Evolutionary conservation across 2,888 invertebrate genomes (phyloP).

Genomic region (Tetragnatha montana): DNA sequence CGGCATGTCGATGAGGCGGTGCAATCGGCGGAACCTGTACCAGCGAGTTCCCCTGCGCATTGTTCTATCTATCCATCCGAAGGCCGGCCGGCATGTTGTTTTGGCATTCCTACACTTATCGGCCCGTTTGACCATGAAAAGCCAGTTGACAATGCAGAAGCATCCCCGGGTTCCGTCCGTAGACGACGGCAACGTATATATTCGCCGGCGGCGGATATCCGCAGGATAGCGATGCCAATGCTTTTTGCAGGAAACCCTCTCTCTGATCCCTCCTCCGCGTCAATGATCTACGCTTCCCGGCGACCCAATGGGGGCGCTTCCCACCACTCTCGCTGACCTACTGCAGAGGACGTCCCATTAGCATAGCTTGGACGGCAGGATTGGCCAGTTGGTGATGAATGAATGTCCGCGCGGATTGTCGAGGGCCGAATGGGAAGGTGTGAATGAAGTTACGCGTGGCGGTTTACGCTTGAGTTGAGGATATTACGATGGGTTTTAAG

Average conservation of each 20-base stretch:
- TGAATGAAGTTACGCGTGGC: too few species aligned
- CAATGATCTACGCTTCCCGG: background rate
- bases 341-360: too few species aligned
- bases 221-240: constrained; percentile 55
- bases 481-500: too few species aligned
- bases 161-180: constrained; percentile 29
- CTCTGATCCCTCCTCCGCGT: constrained; percentile 39
- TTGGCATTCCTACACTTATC: background rate
- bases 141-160: constrained; percentile 38
- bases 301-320: constrained; percentile 25
- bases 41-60: background rate
- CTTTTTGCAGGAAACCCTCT: constrained; percentile 29
- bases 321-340: background rate
- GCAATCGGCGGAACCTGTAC: background rate
- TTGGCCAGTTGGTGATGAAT: background rate
- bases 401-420: background rate
- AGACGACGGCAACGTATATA: constrained; percentile 36
- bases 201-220: constrained; percentile 59
- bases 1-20: background rate
- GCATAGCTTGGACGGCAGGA: too few species aligned
- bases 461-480: too few species aligned
- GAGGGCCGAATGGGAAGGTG: too few species aligned
- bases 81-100: background rate
- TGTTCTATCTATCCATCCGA: background rate
- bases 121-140: constrained; percentile 50